Evolutionary conservation across 1,140 invertebrate species (phyloP).

Genomic region (Bombyx mori): DNA sequence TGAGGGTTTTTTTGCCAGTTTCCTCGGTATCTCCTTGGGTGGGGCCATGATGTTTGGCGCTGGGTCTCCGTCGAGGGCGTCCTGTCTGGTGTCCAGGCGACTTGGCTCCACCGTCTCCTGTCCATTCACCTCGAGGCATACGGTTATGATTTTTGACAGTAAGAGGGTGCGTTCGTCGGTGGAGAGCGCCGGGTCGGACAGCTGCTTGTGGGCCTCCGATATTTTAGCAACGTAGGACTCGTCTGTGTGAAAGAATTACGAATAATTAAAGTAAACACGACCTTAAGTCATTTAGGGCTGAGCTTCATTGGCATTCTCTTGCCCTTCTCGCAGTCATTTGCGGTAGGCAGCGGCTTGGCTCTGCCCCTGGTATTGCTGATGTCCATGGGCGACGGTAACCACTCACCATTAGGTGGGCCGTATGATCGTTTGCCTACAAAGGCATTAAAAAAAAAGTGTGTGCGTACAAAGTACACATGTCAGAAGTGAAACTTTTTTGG

Average conservation of each 20-base stretch:
- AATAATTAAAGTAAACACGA: conserved; percentile 4
- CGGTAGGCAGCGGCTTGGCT: too few species aligned
- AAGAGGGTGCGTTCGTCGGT: conserved; percentile 42
- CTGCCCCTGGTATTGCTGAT: too few species aligned
- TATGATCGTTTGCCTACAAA: too few species aligned
- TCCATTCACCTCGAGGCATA: conserved; percentile 31
- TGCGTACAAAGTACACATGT: too few species aligned
- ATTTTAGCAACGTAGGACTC: conserved; percentile 42
- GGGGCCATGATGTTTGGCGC: conserved; percentile 48
- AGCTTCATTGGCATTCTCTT: too few species aligned
- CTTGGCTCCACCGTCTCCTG: neutral
- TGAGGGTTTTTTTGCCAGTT: conserved; percentile 17
- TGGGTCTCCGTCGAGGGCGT: conserved; percentile 11
- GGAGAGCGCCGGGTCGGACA: conserved; percentile 33
- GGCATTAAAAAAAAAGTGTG: too few species aligned
- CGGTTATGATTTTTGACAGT: conserved; percentile 38
- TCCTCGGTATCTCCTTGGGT: conserved; percentile 44
- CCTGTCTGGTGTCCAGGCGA: conserved; percentile 4
- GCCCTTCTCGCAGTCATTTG: too few species aligned
- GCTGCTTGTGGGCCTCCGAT: conserved; percentile 30
- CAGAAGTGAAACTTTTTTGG: too few species aligned
- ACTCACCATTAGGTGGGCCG: too few species aligned
- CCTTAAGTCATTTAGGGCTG: too few species aligned
- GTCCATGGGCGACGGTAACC: too few species aligned
- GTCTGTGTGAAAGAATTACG: conserved; percentile 17